These are phyloP conservation scores for Caenorhabditis drosophilae DNA, from an alignment of 2,888 invertebrate species.

Conservation along the genomic window DNA sequence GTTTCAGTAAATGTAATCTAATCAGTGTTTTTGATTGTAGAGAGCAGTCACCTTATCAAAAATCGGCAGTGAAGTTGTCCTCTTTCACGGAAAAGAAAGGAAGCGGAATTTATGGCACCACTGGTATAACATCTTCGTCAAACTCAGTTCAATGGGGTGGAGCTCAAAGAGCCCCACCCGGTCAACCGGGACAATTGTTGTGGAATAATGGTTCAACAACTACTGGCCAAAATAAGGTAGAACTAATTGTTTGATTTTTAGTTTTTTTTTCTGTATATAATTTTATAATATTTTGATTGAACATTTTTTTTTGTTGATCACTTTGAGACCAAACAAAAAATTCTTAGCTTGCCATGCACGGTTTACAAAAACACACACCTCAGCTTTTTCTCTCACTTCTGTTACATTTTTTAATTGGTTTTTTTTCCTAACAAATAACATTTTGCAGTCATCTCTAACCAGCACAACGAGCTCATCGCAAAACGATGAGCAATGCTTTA, in stretches of 20 bases:
- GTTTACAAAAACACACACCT: too few relatives aligned
- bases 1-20: too few relatives aligned
- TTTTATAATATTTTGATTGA: too few relatives aligned
- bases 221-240: constrained; percentile 43
- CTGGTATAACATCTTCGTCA: constrained; percentile 20
- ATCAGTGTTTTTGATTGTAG: too few relatives aligned
- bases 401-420: too few relatives aligned
- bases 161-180: constrained; percentile 42
- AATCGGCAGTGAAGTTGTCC: constrained; percentile 45
- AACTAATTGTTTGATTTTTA: constrained; percentile 14
- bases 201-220: constrained; percentile 30
- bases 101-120: constrained; percentile 33
- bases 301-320: too few relatives aligned
- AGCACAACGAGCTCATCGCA: constrained; percentile 47
- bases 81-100: constrained; percentile 47
- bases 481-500: constrained; percentile 57
- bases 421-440: not conserved
- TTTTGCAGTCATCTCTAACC: constrained; percentile 41
- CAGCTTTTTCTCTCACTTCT: constrained; percentile 2
- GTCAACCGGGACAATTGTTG: constrained; percentile 48
- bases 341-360: constrained; percentile 4
- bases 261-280: too few relatives aligned
- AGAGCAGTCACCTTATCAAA: constrained; percentile 52
- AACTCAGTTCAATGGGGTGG: constrained; percentile 31
- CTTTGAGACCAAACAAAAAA: too few relatives aligned